These are phyloP conservation scores for Seira ritae DNA, from an alignment of 2,888 invertebrate species.

Conservation along the genomic window DNA sequence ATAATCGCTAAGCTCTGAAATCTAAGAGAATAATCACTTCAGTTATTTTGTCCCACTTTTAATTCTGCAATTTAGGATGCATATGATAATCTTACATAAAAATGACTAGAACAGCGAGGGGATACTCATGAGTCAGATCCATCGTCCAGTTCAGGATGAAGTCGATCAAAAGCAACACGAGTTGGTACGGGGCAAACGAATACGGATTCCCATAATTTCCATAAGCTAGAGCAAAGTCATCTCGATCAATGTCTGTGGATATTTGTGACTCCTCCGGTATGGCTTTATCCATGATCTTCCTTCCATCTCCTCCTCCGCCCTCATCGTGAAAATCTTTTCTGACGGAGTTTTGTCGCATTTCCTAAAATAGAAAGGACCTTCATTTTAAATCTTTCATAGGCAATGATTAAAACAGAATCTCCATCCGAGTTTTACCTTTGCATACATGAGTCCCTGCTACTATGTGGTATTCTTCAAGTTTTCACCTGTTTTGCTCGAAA, in stretches of 20 bases:
- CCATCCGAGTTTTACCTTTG: neutral
- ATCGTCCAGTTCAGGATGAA: slow-evolving; percentile 64
- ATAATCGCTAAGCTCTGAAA: slow-evolving; percentile 63
- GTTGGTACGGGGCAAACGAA: slow-evolving; percentile 57
- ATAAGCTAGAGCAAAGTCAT: slow-evolving; percentile 30
- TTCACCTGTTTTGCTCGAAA: too few relatives aligned
- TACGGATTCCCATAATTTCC: slow-evolving; percentile 59
- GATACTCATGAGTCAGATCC: slow-evolving; percentile 62
- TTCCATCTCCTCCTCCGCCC: neutral
- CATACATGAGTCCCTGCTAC: neutral
- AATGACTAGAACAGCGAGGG: slow-evolving; percentile 64
- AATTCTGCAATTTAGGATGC: slow-evolving; percentile 3
- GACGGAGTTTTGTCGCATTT: slow-evolving; percentile 4
- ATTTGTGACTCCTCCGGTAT: neutral
- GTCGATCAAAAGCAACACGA: slow-evolving; percentile 55
- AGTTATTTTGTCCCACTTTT: neutral
- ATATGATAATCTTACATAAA: slow-evolving; percentile 69
- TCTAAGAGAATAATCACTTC: slow-evolving; percentile 46
- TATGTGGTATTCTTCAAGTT: too few relatives aligned
- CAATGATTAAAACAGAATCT: too few relatives aligned
- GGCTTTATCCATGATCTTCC: neutral
- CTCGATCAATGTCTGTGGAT: neutral
- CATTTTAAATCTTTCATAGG: too few relatives aligned
- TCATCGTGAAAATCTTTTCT: neutral
- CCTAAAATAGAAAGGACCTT: neutral